Evolutionary conservation across 2,888 invertebrate genomes (phyloP).

Genomic region (Drosophila suboccidentalis): DNA sequence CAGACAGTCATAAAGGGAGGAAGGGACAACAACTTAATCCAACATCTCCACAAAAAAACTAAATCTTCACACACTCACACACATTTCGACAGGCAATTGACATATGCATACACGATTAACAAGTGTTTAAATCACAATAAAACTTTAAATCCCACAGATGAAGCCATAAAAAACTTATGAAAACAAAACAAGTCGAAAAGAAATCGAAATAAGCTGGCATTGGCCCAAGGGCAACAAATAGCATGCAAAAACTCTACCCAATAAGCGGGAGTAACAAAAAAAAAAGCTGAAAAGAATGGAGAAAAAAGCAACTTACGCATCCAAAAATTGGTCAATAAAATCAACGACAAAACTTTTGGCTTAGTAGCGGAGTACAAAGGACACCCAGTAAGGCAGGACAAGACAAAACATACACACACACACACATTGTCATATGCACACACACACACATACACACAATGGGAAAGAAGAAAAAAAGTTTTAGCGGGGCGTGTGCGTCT

Average conservation of each 20-base stretch:
- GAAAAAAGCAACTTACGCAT: slow-evolving; percentile 70
- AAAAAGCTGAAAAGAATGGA: slow-evolving; percentile 28
- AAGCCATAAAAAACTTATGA: slow-evolving; percentile 78
- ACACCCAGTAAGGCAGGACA: slow-evolving; percentile 66
- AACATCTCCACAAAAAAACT: slow-evolving; percentile 10
- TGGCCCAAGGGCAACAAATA: slow-evolving; percentile 33
- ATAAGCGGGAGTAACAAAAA: slow-evolving; percentile 36
- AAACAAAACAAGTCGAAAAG: slow-evolving; percentile 54
- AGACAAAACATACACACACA: slow-evolving; percentile 24
- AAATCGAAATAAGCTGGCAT: slow-evolving; percentile 54
- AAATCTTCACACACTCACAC: slow-evolving; percentile 30
- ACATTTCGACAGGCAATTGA: slow-evolving; percentile 62
- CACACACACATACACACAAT: slow-evolving; percentile 19
- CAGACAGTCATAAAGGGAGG: slow-evolving; percentile 38
- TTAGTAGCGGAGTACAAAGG: slow-evolving; percentile 66
- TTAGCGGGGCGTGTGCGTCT: slow-evolving; percentile 70
- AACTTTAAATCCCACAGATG: slow-evolving; percentile 80
- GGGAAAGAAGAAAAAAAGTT: slow-evolving; percentile 40
- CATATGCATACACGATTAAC: slow-evolving; percentile 81
- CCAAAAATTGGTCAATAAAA: slow-evolving; percentile 81
- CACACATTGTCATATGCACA: slow-evolving; percentile 21
- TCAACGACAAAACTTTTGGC: slow-evolving; percentile 79
- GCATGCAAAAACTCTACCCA: slow-evolving; percentile 69
- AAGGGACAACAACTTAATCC: slow-evolving; percentile 71
- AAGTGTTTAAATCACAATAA: slow-evolving; percentile 82